These are phyloP conservation scores for Asarcornis scutulata DNA, from an alignment of 2,113 vertebrate species.

Conservation along the genomic window DNA sequence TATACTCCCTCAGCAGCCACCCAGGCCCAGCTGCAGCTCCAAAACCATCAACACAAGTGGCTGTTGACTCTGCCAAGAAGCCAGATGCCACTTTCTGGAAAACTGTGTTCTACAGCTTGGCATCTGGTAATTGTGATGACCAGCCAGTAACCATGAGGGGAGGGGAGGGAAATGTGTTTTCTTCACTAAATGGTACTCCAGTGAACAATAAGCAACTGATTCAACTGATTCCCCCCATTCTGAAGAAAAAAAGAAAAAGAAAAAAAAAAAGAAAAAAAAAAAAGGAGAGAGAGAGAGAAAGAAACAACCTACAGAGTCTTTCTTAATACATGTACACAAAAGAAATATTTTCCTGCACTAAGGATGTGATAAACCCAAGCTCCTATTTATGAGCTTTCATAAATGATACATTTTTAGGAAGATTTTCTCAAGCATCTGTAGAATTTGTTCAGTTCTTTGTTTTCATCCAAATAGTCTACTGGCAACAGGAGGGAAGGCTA, in stretches of 20 bases:
- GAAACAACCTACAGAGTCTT: neutral
- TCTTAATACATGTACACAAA: neutral
- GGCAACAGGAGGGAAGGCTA: conserved; percentile 25
- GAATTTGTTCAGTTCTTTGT: conserved; percentile 33
- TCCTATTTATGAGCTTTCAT: conserved; percentile 33
- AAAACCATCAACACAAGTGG: conserved; percentile 15
- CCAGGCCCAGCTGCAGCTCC: conserved; percentile 49
- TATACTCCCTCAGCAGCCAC: conserved; percentile 12
- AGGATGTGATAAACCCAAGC: neutral
- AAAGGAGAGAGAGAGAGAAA: neutral
- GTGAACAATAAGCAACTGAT: conserved; percentile 4
- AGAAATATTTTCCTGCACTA: neutral
- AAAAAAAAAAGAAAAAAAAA: neutral
- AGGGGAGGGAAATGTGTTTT: conserved; percentile 29
- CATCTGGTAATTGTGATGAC: conserved; percentile 48
- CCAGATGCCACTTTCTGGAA: conserved; percentile 60
- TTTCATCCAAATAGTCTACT: conserved; percentile 35
- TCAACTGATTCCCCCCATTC: neutral
- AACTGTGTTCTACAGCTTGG: conserved; percentile 25
- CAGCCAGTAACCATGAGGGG: conserved; percentile 14
- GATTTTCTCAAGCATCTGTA: conserved; percentile 47
- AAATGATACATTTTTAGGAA: conserved; percentile 42
- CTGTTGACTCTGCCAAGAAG: conserved; percentile 31
- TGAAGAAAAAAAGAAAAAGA: neutral
- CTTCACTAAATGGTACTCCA: conserved; percentile 15